Conservation (phyloP, 2,888 invertebrate species). For the Atrina japonica region DNA sequence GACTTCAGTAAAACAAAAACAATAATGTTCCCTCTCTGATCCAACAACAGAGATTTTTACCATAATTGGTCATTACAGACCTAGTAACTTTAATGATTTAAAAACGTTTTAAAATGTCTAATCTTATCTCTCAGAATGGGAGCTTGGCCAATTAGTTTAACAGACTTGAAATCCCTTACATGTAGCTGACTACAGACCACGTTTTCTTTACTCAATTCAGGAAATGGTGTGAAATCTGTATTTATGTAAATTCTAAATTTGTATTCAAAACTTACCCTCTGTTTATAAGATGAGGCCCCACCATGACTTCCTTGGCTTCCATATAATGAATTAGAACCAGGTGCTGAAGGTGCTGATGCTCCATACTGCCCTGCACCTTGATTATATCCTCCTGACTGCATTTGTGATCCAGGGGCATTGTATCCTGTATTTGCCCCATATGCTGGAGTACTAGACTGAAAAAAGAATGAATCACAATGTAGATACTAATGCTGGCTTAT, state of each 20-base stretch:
- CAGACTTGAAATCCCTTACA: not conserved
- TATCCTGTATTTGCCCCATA: constrained; percentile 53
- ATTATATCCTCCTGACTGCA: constrained; percentile 30
- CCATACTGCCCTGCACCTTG: constrained; percentile 38
- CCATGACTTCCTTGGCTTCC: constrained; percentile 32
- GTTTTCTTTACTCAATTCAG: not conserved
- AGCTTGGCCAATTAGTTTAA: no score
- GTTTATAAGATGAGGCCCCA: constrained; percentile 50
- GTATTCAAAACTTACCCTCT: constrained; percentile 46
- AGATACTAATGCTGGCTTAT: no score
- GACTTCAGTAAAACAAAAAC: no score
- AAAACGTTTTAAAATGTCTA: no score
- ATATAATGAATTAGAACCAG: constrained; percentile 22
- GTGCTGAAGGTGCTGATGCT: constrained; percentile 21
- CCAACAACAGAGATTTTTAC: no score
- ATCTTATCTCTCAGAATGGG: no score
- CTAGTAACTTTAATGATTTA: no score
- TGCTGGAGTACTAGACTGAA: constrained; percentile 27
- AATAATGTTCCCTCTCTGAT: no score
- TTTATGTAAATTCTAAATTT: no score
- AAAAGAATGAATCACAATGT: no score
- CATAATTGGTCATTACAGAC: no score
- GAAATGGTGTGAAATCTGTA: no score
- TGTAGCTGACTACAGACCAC: not conserved
- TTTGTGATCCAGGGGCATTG: constrained; percentile 26